Percentiles rank a stretch among this genome's conserved stretches.
Conservation (phyloP, 2,797 vertebrate genomes). For the Trachops cirrhosus region DNA sequence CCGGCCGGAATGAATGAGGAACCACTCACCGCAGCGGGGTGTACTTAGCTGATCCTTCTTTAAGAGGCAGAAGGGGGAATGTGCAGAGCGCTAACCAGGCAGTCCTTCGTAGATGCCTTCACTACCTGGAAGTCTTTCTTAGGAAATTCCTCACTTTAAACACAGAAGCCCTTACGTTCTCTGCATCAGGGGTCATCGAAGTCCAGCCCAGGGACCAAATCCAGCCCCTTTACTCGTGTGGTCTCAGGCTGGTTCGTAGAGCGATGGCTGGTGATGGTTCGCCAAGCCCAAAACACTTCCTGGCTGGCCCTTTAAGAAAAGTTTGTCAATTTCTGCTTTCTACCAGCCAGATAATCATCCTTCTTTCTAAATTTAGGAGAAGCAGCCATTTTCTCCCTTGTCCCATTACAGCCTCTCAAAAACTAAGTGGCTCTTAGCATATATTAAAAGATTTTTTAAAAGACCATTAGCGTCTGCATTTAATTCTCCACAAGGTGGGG, state of each 20-base stretch:
- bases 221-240: background rate
- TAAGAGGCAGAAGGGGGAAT: background rate
- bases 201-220: background rate
- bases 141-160: constrained; percentile 1
- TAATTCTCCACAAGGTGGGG: constrained; percentile 74
- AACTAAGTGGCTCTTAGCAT: constrained; percentile 70
- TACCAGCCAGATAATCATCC: background rate
- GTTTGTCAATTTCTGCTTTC: background rate
- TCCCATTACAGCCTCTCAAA: constrained; percentile 59
- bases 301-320: constrained; percentile 53
- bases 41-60: background rate
- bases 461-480: constrained; percentile 75
- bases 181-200: background rate
- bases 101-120: background rate
- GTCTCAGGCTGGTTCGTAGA: background rate
- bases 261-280: background rate
- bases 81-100: fast-evolving
- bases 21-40: too few relatives aligned
- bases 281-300: background rate
- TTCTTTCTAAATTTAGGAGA: constrained; percentile 57
- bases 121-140: background rate
- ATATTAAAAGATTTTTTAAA: constrained; percentile 71
- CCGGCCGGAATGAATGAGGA: background rate
- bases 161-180: background rate
- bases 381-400: constrained; percentile 47